phyloP scores from a whole-genome alignment of 2,113 vertebrate species.

The Micronycteris hirsuta region DNA sequence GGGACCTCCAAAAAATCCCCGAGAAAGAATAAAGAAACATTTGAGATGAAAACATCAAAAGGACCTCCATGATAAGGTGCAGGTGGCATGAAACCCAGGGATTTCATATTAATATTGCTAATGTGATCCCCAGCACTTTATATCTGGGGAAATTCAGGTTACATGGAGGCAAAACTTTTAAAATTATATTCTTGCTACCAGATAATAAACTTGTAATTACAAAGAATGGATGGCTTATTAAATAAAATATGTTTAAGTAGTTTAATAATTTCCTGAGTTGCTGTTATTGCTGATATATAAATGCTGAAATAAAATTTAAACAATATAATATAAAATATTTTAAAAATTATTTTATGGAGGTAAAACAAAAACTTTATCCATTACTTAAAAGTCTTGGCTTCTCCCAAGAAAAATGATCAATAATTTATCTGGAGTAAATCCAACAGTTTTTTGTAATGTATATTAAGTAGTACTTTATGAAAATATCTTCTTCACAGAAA shows the following conservation, averaged over 20 bases:
- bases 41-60: neutral
- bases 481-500: conserved; percentile 1
- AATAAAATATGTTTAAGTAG: neutral
- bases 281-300: conserved; percentile 21
- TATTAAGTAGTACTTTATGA: conserved; percentile 10
- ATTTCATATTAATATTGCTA: neutral
- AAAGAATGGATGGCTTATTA: neutral
- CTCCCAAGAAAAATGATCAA: conserved; percentile 17
- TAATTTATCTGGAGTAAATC: conserved; percentile 46
- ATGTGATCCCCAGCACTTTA: neutral
- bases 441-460: neutral
- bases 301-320: conserved; percentile 9
- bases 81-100: neutral
- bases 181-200: neutral
- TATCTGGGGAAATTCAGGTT: neutral
- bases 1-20: too few species aligned
- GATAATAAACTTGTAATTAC: neutral
- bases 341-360: conserved; percentile 3
- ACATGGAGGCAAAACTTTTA: neutral
- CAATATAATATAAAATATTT: conserved; percentile 15
- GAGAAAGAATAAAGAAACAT: neutral
- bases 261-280: conserved; percentile 1
- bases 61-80: neutral
- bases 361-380: neutral
- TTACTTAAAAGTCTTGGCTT: conserved; percentile 1